phyloP scores from a whole-genome alignment of 1,140 invertebrate genomes.

The Formica exsecta region DNA sequence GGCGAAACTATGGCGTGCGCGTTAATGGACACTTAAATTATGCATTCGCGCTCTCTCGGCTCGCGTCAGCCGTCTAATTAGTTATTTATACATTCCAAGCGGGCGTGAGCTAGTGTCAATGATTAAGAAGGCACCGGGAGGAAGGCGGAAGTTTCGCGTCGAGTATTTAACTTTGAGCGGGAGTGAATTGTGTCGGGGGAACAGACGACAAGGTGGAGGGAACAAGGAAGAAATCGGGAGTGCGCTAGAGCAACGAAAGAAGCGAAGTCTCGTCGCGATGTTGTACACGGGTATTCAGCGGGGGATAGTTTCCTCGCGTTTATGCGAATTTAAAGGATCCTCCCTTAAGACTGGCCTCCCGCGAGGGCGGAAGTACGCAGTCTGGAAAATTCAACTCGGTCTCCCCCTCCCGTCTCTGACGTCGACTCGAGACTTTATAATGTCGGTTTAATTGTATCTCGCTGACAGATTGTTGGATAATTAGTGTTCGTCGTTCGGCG shows the following conservation, averaged over 20 bases:
- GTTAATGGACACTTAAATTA: constrained; percentile 83
- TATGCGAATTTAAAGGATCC: constrained; percentile 71
- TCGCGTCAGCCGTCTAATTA: constrained; percentile 76
- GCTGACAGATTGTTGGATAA: constrained; percentile 61
- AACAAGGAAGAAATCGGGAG: constrained; percentile 27
- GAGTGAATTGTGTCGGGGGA: constrained; percentile 58
- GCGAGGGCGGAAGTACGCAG: constrained; percentile 48
- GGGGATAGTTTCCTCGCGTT: constrained; percentile 72
- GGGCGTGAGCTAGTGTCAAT: constrained; percentile 82
- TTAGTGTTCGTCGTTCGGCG: constrained; percentile 50
- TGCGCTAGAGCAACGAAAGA: constrained; percentile 21
- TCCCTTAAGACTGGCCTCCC: constrained; percentile 55
- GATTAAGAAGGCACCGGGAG: constrained; percentile 76
- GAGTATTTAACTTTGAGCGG: constrained; percentile 81
- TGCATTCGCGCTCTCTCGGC: constrained; percentile 72
- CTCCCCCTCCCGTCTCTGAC: background rate
- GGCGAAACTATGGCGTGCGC: constrained; percentile 69
- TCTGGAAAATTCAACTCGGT: constrained; percentile 53
- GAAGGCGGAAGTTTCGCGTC: constrained; percentile 74
- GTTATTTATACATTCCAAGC: constrained; percentile 83
- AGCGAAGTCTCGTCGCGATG: constrained; percentile 60
- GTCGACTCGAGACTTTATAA: constrained; percentile 51
- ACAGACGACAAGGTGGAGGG: background rate
- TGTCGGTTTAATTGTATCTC: constrained; percentile 59
- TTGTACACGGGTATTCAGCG: constrained; percentile 62